These are phyloP conservation scores for Aphrocallistes beatrix DNA, from an alignment of 37 sponge, comb jelly and placozoan genomes.

Conservation along the genomic window DNA sequence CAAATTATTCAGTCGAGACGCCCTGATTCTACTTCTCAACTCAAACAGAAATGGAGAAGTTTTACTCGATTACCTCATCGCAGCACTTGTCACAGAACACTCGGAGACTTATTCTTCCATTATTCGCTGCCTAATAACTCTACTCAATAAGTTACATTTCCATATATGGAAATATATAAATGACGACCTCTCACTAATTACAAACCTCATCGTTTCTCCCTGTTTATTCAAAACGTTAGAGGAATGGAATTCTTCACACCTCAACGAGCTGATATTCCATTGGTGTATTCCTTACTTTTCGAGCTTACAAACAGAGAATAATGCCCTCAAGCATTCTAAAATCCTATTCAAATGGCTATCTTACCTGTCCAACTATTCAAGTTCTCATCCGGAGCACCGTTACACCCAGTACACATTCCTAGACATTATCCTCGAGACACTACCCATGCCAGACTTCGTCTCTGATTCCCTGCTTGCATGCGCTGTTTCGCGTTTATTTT, in stretches of 20 bases:
- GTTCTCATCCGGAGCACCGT: not conserved
- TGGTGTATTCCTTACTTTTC: not conserved
- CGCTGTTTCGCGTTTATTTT: not conserved
- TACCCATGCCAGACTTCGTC: not conserved
- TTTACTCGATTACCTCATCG: not conserved
- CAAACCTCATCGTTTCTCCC: not conserved
- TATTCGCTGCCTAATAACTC: not conserved
- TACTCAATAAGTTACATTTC: not conserved
- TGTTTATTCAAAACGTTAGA: not conserved
- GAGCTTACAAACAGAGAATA: not conserved
- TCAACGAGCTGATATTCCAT: not conserved
- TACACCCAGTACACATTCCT: not conserved
- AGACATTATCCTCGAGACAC: not conserved
- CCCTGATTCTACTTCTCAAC: not conserved
- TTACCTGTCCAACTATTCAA: not conserved
- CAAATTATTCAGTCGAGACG: not conserved
- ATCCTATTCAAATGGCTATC: conserved; percentile 4
- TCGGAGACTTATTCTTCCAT: not conserved
- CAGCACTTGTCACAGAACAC: not conserved
- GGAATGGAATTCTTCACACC: not conserved
- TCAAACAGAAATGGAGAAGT: conserved; percentile 10
- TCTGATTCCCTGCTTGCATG: not conserved
- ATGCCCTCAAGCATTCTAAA: not conserved
- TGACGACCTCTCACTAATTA: not conserved
- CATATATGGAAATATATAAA: not conserved